Evolutionary conservation across 2,797 vertebrate genomes (phyloP).

Genomic region (Cetoscarus ocellatus): DNA sequence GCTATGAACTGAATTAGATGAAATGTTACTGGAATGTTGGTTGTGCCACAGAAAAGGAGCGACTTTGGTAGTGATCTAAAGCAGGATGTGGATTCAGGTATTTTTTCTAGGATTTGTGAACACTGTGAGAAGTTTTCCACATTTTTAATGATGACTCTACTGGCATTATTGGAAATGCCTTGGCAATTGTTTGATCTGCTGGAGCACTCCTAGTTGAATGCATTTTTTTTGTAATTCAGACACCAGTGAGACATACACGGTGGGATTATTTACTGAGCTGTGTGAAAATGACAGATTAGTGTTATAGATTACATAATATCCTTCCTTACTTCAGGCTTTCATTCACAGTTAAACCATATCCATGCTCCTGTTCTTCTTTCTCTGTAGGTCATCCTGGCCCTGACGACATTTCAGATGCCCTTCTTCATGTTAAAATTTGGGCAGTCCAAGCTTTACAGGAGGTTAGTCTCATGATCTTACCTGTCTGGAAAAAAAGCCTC

Average conservation of each 20-base stretch:
- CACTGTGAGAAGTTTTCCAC: too few relatives aligned
- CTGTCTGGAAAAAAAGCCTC: neutral
- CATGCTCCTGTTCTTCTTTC: conserved; percentile 18
- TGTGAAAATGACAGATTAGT: neutral
- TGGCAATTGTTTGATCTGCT: too few relatives aligned
- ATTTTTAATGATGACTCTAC: too few relatives aligned
- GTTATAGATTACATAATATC: conserved; percentile 10
- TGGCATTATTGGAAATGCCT: too few relatives aligned
- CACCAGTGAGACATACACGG: neutral
- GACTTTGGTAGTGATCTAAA: too few relatives aligned
- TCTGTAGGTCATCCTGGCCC: conserved; percentile 90
- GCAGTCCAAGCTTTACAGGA: conserved; percentile 95
- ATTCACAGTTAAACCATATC: conserved; percentile 22
- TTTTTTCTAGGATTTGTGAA: too few relatives aligned
- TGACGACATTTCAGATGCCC: conserved; percentile 94
- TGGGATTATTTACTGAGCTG: conserved; percentile 4
- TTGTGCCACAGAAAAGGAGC: too few relatives aligned
- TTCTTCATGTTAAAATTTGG: conserved; percentile 89
- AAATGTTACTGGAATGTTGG: too few relatives aligned
- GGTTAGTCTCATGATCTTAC: conserved; percentile 75
- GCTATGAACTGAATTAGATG: too few relatives aligned
- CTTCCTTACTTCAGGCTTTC: conserved; percentile 7
- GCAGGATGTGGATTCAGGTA: too few relatives aligned
- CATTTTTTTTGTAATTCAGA: neutral
- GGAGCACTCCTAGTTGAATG: too few relatives aligned